phyloP scores from a whole-genome alignment of 2,797 vertebrate genomes.

The Sebastes diaconus region DNA sequence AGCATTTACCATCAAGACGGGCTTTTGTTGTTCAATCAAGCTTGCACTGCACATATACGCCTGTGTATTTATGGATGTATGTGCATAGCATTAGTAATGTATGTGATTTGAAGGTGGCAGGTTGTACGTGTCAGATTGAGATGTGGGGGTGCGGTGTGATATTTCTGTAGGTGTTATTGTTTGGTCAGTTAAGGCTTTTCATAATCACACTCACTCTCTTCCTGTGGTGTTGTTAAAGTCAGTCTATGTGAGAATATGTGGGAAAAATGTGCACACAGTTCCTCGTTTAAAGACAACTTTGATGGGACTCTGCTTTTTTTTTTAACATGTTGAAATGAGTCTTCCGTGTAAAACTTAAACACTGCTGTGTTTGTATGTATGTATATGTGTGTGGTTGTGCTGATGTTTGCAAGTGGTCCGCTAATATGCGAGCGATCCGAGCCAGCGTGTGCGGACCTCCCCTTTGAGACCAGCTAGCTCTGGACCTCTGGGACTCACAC shows the following conservation, averaged over 20 bases:
- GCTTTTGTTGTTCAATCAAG: slow-evolving; percentile 22
- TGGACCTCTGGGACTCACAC: slow-evolving; percentile 31
- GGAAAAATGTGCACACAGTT: slow-evolving; percentile 44
- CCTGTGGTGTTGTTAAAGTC: slow-evolving; percentile 60
- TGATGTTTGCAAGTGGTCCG: background rate
- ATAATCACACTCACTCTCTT: slow-evolving; percentile 64
- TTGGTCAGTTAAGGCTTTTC: slow-evolving; percentile 73
- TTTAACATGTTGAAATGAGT: slow-evolving; percentile 9
- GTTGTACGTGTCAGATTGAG: slow-evolving; percentile 76
- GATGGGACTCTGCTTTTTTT: slow-evolving; percentile 27
- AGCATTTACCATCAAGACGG: slow-evolving; percentile 1
- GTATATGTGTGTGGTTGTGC: background rate
- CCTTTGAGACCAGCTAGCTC: slow-evolving; percentile 46
- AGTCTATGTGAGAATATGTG: slow-evolving; percentile 64
- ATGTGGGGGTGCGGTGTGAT: slow-evolving; percentile 70
- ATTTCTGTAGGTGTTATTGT: slow-evolving; percentile 77
- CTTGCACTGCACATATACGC: slow-evolving; percentile 11
- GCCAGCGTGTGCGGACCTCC: slow-evolving; percentile 42
- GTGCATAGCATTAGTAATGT: slow-evolving; percentile 40
- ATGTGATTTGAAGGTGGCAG: slow-evolving; percentile 66
- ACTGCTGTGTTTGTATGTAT: background rate
- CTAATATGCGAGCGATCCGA: slow-evolving; percentile 13
- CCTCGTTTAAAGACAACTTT: slow-evolving; percentile 46
- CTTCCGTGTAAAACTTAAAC: background rate
- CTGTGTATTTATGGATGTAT: slow-evolving; percentile 29